Base-by-base conservation (phyloP, 1,140 invertebrate genomes). In the Epicauta chinensis region DNA sequence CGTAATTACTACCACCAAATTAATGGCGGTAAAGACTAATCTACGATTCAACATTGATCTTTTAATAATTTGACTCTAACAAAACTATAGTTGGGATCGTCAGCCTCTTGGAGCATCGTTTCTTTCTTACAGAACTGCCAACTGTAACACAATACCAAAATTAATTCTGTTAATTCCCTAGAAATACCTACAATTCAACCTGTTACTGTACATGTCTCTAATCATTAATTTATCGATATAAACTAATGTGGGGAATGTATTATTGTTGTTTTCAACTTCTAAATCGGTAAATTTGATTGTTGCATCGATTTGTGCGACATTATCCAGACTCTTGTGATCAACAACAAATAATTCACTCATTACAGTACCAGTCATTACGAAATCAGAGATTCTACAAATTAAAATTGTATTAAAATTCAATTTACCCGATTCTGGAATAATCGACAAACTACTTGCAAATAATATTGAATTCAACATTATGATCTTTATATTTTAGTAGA, bases 151-250 rank as follows among this genome's bases (percentile, higher is more conserved):
- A 13, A 40, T 15, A 16, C 13, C 15, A 23, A 45, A 14, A 35
- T 23, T 23, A 23, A 23, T 23, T n/a, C n/a, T n/a, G n/a, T n/a
- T n/a, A n/a, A n/a, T n/a, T n/a, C n/a, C n/a, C n/a, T n/a, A n/a
- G n/a, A n/a, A n/a, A n/a, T n/a, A n/a, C n/a, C n/a, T 23, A 23
- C 4, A 23, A 23, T 23, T 23, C n/a, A n/a, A 69, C 67, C 62
- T 69, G 17, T 67, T 64, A 44, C 64, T 60, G 37, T 57, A 61
- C 60, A 69, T 69, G 45, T 67, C 64, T 30, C 60, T 55, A 17
- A 67, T 45, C n/a, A 56, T 45, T 36, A 69, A 42, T 41, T 58
- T 59, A 39, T 69, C 60, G 5, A 65, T 41, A 53, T 57, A 63
- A 7, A 66, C 17, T 16, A 45, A 15, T 3, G 51, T 17, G 12